phyloP scores from a whole-genome alignment of 2,888 invertebrate genomes.

The Eristalis intricaria region DNA sequence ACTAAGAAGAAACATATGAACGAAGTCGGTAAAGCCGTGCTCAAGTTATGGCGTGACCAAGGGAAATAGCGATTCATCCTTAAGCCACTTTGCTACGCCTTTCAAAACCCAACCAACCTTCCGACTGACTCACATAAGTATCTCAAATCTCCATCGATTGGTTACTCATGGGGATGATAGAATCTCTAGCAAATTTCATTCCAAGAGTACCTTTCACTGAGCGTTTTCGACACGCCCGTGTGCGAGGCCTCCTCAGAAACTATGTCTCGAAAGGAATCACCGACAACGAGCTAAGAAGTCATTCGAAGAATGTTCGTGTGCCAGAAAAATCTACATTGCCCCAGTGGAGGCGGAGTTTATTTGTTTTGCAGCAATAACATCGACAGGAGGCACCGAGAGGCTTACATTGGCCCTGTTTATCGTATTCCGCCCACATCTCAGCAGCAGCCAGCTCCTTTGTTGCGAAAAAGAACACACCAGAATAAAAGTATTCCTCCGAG shows the following conservation, averaged over 20 bases:
- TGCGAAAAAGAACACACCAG: conserved; percentile 49
- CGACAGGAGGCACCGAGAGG: conserved; percentile 13
- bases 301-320: background rate
- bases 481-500: conserved; percentile 62
- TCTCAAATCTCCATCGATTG: background rate
- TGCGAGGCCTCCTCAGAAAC: conserved; percentile 45
- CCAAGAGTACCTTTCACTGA: background rate
- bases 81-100: background rate
- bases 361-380: conserved; percentile 68
- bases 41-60: too few species aligned
- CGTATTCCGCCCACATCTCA: conserved; percentile 21
- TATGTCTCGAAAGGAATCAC: conserved; percentile 46
- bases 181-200: background rate
- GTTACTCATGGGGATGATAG: background rate
- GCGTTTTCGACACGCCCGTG: conserved; percentile 43
- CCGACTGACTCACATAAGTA: conserved; percentile 5
- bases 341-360: conserved; percentile 39
- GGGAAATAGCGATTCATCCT: too few species aligned
- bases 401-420: conserved; percentile 8
- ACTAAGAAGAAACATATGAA: too few species aligned
- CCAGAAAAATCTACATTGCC: conserved; percentile 56
- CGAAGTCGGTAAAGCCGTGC: too few species aligned
- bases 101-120: background rate
- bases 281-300: conserved; percentile 44
- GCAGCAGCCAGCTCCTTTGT: conserved; percentile 28